Evolutionary conservation across 2,797 vertebrate genomes (phyloP).

Genomic region (Okamejei kenojei): DNA sequence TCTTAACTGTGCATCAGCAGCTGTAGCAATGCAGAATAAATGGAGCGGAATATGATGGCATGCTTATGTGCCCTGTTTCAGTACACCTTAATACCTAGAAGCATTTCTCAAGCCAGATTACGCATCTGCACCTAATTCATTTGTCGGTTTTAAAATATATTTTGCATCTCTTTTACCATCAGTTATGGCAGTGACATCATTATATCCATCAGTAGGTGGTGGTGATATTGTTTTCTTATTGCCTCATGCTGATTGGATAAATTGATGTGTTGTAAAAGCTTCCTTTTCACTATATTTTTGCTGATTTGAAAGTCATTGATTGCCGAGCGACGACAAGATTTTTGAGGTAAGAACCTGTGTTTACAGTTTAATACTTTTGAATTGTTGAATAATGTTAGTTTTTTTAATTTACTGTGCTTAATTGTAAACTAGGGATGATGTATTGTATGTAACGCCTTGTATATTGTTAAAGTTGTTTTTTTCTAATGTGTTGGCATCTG

Average conservation of each 20-base stretch:
- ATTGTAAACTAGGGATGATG: constrained; percentile 36
- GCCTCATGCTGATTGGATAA: constrained; percentile 53
- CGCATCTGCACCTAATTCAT: neutral
- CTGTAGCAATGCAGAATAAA: neutral
- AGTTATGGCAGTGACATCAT: constrained; percentile 52
- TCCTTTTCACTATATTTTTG: constrained; percentile 55
- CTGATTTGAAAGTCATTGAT: constrained; percentile 57
- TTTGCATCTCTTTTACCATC: constrained; percentile 27
- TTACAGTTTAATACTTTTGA: constrained; percentile 66
- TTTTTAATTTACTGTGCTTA: constrained; percentile 57
- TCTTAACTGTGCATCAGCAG: neutral
- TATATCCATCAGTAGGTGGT: constrained; percentile 58
- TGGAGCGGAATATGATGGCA: neutral
- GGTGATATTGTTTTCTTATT: constrained; percentile 35
- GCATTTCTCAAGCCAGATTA: neutral
- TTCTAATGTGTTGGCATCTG: constrained; percentile 52
- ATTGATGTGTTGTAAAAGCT: constrained; percentile 60
- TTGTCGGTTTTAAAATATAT: neutral
- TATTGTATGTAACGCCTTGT: constrained; percentile 47
- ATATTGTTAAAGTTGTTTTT: constrained; percentile 41
- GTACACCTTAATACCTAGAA: neutral
- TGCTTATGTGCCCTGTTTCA: neutral
- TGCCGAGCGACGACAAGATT: constrained; percentile 50
- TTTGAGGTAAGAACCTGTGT: constrained; percentile 68
- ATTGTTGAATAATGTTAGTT: constrained; percentile 58